Evolutionary conservation across 2,888 invertebrate genomes (phyloP).

Genomic region (Mongoloraphidia duomilia): DNA sequence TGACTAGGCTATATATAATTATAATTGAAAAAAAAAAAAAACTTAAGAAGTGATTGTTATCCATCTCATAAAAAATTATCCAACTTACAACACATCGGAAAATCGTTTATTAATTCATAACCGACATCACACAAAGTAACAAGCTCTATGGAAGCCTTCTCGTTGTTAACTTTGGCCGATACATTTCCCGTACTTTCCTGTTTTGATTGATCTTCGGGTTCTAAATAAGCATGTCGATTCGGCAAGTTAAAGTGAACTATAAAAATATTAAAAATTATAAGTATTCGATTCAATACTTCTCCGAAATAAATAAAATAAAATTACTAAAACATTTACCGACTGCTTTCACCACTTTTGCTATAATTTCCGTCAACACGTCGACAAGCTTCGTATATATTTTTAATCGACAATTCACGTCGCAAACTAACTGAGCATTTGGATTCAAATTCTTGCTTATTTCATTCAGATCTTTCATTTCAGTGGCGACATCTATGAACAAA

Average conservation of each 20-base stretch:
- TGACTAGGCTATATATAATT: no score
- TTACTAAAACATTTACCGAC: slow-evolving; percentile 19
- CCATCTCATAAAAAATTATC: no score
- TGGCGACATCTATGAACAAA: slow-evolving; percentile 22
- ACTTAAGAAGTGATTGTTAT: no score
- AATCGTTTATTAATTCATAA: no score
- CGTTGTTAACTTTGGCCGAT: no score
- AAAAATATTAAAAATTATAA: no score
- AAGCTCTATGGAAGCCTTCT: no score
- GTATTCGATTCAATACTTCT: no score
- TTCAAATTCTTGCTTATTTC: slow-evolving; percentile 20
- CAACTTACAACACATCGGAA: no score
- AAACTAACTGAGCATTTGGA: slow-evolving; percentile 12
- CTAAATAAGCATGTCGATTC: background rate
- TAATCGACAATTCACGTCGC: slow-evolving; percentile 25
- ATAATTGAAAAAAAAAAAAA: no score
- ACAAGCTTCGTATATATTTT: slow-evolving; percentile 24
- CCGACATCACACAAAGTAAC: no score
- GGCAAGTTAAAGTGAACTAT: background rate
- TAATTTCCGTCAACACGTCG: slow-evolving; percentile 23
- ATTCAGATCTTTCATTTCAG: slow-evolving; percentile 20
- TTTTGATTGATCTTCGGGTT: background rate
- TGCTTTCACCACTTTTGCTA: slow-evolving; percentile 22
- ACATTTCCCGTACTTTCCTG: background rate
- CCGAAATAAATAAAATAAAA: no score